These are phyloP conservation scores for Dryobates pubescens DNA, from an alignment of 2,797 vertebrate species.

Conservation along the genomic window DNA sequence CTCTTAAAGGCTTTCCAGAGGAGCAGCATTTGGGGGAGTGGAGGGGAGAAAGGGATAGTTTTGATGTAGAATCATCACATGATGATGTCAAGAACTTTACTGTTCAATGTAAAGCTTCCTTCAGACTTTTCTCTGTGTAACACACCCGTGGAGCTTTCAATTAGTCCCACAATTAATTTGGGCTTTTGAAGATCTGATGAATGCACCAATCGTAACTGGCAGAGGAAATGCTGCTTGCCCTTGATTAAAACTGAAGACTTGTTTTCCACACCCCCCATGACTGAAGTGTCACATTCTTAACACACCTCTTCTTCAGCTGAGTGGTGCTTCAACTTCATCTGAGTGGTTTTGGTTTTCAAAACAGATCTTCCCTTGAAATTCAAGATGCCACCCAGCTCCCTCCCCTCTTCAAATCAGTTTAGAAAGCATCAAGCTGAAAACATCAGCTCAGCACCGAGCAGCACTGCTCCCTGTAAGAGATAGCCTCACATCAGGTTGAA, in stretches of 20 bases:
- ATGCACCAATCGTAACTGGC: slow-evolving; percentile 43
- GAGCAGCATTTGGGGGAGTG: background rate
- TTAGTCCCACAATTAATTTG: slow-evolving; percentile 23
- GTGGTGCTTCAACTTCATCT: slow-evolving; percentile 44
- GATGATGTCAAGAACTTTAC: background rate
- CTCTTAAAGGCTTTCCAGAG: background rate
- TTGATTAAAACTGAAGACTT: slow-evolving; percentile 48
- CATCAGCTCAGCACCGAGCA: no score
- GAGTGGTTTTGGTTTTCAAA: slow-evolving; percentile 49
- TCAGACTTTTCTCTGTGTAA: slow-evolving; percentile 12
- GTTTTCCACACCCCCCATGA: slow-evolving; percentile 16
- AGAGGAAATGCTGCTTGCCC: slow-evolving; percentile 1
- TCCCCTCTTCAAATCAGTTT: background rate
- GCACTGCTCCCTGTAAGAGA: background rate
- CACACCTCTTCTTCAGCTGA: slow-evolving; percentile 41
- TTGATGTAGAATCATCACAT: background rate
- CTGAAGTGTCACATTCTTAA: slow-evolving; percentile 33
- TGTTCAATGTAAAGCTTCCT: slow-evolving; percentile 26
- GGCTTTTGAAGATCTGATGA: slow-evolving; percentile 38
- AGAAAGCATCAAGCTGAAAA: no score
- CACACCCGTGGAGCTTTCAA: background rate
- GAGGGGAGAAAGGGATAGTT: background rate
- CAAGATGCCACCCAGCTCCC: slow-evolving; percentile 18
- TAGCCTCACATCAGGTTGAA: background rate
- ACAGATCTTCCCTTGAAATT: slow-evolving; percentile 16